Conservation (phyloP, 2,113 vertebrate species). For the Cavia porcellus region DNA sequence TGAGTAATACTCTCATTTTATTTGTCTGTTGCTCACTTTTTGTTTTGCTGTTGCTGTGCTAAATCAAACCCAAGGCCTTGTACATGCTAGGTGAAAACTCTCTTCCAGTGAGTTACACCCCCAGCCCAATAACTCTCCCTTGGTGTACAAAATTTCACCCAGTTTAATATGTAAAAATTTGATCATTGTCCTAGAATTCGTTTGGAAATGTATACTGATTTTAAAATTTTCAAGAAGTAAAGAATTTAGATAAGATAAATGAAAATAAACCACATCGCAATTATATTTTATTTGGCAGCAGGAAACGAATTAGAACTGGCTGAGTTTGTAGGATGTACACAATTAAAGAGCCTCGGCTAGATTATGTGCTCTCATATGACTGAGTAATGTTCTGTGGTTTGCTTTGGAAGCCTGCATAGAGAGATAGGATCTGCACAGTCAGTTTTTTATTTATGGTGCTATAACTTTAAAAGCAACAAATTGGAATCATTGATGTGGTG, state of each 20-base stretch:
- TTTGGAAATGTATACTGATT: constrained; percentile 18
- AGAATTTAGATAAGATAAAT: neutral
- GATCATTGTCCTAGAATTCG: neutral
- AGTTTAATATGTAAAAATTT: constrained; percentile 22
- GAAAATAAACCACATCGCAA: neutral
- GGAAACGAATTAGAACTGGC: neutral
- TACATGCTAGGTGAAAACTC: neutral
- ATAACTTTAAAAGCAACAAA: constrained; percentile 36
- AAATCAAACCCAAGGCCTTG: neutral
- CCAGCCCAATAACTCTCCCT: neutral
- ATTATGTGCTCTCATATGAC: constrained; percentile 52
- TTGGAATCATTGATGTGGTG: constrained; percentile 28
- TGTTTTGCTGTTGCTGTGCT: neutral
- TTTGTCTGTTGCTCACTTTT: neutral
- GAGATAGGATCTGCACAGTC: constrained; percentile 66
- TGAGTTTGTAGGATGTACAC: neutral
- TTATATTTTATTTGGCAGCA: constrained; percentile 52
- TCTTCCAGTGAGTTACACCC: neutral
- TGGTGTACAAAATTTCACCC: neutral
- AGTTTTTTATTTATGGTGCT: constrained; percentile 66
- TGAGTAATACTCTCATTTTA: neutral
- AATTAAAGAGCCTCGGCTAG: constrained; percentile 54
- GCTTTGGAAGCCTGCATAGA: neutral
- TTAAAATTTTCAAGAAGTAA: neutral
- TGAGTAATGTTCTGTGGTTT: constrained; percentile 56